phyloP scores from a whole-genome alignment of 2,797 vertebrate genomes.

The Eulemur mongoz region DNA sequence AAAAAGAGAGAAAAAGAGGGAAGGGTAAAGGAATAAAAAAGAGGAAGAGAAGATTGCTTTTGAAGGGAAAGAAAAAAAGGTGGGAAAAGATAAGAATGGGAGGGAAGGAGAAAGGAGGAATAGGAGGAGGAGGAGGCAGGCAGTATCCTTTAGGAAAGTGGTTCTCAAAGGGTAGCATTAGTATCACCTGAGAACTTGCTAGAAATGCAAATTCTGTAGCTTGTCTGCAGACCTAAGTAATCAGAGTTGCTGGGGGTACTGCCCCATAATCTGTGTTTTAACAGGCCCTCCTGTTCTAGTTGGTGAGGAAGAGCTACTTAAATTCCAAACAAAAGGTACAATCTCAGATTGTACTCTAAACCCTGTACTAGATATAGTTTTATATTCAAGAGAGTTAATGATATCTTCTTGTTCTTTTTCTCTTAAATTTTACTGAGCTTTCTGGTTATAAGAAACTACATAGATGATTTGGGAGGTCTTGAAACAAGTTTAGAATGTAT shows the following conservation, averaged over 20 bases:
- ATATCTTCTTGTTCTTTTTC: background rate
- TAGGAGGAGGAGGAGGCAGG: background rate
- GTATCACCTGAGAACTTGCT: background rate
- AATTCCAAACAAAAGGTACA: background rate
- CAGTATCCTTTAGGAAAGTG: background rate
- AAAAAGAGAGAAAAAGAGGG: background rate
- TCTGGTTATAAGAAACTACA: background rate
- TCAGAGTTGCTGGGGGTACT: background rate
- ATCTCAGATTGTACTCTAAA: background rate
- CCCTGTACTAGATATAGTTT: background rate
- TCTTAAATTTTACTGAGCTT: background rate
- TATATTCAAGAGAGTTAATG: background rate
- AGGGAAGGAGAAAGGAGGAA: background rate
- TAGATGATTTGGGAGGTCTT: background rate
- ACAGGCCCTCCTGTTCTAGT: background rate
- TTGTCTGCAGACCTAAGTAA: background rate
- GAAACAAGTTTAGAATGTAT: conserved; percentile 35
- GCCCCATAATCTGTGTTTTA: background rate
- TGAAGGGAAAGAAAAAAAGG: background rate
- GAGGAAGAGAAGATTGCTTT: background rate
- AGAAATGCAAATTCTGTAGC: background rate
- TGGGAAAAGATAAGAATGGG: background rate
- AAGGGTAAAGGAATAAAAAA: background rate
- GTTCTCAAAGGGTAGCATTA: background rate
- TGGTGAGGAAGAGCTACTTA: background rate